Percentiles rank a stretch among this genome's conserved stretches.
These are phyloP conservation scores for Hydropsyche tenuis DNA, from an alignment of 1,140 invertebrate genomes.

Conservation along the genomic window DNA sequence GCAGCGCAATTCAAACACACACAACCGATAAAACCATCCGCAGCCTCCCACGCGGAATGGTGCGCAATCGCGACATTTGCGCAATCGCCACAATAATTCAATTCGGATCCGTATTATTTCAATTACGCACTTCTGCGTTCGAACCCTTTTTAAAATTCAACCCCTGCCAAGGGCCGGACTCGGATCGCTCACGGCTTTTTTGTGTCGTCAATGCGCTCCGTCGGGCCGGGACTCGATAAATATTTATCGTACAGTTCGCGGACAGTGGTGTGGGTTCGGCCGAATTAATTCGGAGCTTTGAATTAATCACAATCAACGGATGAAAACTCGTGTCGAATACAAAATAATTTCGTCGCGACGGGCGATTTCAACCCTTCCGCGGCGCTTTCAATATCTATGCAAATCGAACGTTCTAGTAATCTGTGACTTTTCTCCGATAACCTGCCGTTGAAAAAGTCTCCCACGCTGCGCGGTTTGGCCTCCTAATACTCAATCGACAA, in stretches of 20 bases:
- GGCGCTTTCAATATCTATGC: slow-evolving; percentile 30
- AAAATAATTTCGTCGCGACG: slow-evolving; percentile 24
- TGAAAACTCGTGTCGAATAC: slow-evolving; percentile 28
- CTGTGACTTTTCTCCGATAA: slow-evolving; percentile 26
- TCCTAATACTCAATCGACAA: neutral
- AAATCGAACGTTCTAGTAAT: slow-evolving; percentile 30
- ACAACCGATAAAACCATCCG: too few species aligned
- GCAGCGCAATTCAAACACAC: too few species aligned
- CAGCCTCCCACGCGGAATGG: too few species aligned
- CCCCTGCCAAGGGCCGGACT: neutral
- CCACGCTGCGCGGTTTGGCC: neutral
- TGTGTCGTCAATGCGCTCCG: neutral
- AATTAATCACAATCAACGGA: slow-evolving; percentile 37
- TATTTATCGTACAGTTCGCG: slow-evolving; percentile 13
- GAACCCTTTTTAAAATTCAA: neutral
- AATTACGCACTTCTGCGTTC: neutral
- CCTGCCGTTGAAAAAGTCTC: slow-evolving; percentile 3
- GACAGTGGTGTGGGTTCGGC: neutral
- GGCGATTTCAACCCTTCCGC: slow-evolving; percentile 13
- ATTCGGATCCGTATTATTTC: neutral
- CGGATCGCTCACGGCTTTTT: neutral
- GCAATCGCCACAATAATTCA: neutral
- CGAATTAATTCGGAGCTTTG: slow-evolving; percentile 30
- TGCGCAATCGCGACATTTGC: too few species aligned
- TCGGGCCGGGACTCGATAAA: slow-evolving; percentile 12